phyloP scores from a whole-genome alignment of 2,113 vertebrate genomes.

The Microcebus tavaratra region DNA sequence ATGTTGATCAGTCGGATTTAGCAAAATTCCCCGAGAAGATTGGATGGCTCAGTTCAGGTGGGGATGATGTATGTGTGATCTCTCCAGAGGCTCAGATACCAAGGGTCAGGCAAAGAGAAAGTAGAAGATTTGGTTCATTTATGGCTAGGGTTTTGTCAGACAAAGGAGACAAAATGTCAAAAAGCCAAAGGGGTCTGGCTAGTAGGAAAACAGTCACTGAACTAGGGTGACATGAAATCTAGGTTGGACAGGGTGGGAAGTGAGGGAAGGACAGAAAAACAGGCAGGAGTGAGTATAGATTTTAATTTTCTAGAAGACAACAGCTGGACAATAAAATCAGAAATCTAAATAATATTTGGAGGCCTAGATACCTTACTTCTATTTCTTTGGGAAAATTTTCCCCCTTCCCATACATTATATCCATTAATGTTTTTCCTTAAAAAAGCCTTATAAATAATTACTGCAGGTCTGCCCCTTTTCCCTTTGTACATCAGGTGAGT shows the following conservation, averaged over 20 bases:
- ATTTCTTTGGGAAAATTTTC: neutral
- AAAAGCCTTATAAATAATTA: neutral
- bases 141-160: neutral
- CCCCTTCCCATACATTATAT: neutral
- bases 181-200: neutral
- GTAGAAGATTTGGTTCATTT: neutral
- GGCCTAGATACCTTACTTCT: neutral
- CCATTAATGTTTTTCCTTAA: neutral
- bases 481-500: rapidly evolving
- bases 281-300: neutral
- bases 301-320: neutral
- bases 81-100: neutral
- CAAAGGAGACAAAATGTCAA: neutral
- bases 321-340: neutral
- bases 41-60: neutral
- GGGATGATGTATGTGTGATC: neutral
- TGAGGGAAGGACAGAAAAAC: neutral
- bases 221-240: neutral
- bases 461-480: neutral
- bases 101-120: neutral
- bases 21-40: neutral
- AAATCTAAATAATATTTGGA: neutral
- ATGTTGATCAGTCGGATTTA: neutral
- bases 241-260: neutral
- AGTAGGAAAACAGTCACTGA: neutral